Evolutionary conservation across 2,888 invertebrate species (phyloP).

Genomic region (Chesias legatella): DNA sequence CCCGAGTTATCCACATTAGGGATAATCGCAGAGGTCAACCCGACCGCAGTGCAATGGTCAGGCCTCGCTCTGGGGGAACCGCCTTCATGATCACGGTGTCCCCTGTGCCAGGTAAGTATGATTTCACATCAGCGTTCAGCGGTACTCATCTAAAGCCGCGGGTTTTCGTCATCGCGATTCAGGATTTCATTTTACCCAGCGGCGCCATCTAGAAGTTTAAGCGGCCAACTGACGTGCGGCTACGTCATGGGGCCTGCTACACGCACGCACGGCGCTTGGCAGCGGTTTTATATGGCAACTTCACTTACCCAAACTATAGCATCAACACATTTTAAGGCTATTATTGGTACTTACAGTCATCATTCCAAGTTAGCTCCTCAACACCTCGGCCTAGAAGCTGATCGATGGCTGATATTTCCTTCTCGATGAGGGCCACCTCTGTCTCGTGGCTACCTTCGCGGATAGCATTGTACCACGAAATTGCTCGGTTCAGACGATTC

Average conservation of each 20-base stretch:
- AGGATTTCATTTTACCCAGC: background rate
- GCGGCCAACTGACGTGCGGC: too few species aligned
- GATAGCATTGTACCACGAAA: conserved; percentile 91
- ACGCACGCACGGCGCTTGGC: too few species aligned
- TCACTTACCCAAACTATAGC: too few species aligned
- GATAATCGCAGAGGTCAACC: conserved; percentile 2
- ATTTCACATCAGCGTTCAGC: background rate
- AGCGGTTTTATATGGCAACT: too few species aligned
- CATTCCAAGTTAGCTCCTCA: conserved; percentile 88
- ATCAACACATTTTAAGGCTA: background rate
- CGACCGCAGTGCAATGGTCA: background rate
- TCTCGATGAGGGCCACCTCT: conserved; percentile 88
- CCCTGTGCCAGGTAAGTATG: conserved; percentile 6
- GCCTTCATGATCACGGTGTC: conserved; percentile 6
- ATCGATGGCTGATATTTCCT: conserved; percentile 89
- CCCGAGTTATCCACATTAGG: background rate
- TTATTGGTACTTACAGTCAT: conserved; percentile 82
- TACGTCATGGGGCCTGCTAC: too few species aligned
- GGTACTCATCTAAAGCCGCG: conserved; percentile 1
- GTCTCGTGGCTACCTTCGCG: conserved; percentile 85
- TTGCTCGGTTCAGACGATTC: conserved; percentile 81
- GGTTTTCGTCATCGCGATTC: conserved; percentile 14
- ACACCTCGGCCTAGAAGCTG: conserved; percentile 84
- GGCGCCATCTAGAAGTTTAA: background rate
- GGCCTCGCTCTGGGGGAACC: conserved; percentile 6